Conservation (phyloP, 53 echinoderm and acorn worm genomes). For the Antedon mediterranea region DNA sequence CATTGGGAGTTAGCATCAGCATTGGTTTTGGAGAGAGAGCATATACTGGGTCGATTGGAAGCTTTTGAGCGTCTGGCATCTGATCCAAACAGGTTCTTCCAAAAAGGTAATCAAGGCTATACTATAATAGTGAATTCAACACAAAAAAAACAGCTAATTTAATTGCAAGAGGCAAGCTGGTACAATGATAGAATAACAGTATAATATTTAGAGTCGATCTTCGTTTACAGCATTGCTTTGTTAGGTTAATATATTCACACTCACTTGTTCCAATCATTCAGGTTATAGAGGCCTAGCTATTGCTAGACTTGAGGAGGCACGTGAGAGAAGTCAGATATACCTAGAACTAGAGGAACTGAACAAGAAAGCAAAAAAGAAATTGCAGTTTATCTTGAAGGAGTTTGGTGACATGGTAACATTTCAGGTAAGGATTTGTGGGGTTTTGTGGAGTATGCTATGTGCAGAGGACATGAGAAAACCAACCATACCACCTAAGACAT, state of each 20-base stretch:
- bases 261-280: not conserved
- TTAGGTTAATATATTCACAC: too few species aligned
- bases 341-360: conserved; percentile 43
- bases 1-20: conserved; percentile 72
- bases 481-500: too few species aligned
- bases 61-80: conserved; percentile 78
- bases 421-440: conserved; percentile 63
- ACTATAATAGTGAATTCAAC: not conserved
- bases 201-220: not conserved
- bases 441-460: too few species aligned
- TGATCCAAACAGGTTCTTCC: conserved; percentile 89
- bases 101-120: conserved; percentile 58
- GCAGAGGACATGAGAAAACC: too few species aligned
- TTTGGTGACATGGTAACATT: conserved; percentile 54
- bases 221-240: too few species aligned
- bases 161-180: too few species aligned
- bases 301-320: conserved; percentile 75
- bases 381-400: conserved; percentile 48
- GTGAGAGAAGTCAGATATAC: conserved; percentile 58
- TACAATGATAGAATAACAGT: too few species aligned
- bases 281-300: conserved; percentile 76
- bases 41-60: conserved; percentile 50
- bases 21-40: conserved; percentile 52
- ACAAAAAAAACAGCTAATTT: not conserved
- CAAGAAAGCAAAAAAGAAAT: conserved; percentile 45